These are phyloP conservation scores for Ceryle rudis DNA, from an alignment of 2,797 vertebrate genomes.

Conservation along the genomic window DNA sequence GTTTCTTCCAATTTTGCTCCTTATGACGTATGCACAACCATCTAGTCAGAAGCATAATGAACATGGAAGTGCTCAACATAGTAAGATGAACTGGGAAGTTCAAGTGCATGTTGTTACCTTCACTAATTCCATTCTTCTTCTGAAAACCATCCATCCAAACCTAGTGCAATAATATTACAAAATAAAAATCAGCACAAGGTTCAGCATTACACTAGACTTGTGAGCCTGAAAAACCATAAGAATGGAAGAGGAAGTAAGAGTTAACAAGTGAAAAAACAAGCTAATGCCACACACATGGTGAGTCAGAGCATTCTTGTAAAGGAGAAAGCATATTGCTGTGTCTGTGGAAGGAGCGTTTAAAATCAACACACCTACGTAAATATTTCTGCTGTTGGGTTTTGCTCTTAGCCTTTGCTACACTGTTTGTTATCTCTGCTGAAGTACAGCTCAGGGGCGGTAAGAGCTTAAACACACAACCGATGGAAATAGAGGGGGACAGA, in stretches of 20 bases:
- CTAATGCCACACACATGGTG: not conserved
- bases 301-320: not conserved
- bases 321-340: not conserved
- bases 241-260: not conserved
- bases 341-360: not conserved
- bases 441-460: not conserved
- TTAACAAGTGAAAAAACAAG: not conserved
- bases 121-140: not conserved
- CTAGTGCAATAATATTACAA: too few species aligned
- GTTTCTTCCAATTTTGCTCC: slow-evolving; percentile 8
- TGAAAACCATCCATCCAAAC: not conserved
- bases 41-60: slow-evolving; percentile 42
- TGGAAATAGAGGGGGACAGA: not conserved
- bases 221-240: not conserved
- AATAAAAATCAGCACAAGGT: not conserved
- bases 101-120: not conserved
- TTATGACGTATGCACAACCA: slow-evolving; percentile 17
- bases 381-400: not conserved
- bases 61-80: slow-evolving; percentile 7
- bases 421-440: not conserved
- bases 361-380: not conserved
- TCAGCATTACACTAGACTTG: not conserved
- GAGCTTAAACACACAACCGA: not conserved
- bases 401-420: not conserved
- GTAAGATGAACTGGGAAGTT: not conserved